These are phyloP conservation scores for Tachina grossa DNA, from an alignment of 2,888 invertebrate genomes.

Conservation along the genomic window DNA sequence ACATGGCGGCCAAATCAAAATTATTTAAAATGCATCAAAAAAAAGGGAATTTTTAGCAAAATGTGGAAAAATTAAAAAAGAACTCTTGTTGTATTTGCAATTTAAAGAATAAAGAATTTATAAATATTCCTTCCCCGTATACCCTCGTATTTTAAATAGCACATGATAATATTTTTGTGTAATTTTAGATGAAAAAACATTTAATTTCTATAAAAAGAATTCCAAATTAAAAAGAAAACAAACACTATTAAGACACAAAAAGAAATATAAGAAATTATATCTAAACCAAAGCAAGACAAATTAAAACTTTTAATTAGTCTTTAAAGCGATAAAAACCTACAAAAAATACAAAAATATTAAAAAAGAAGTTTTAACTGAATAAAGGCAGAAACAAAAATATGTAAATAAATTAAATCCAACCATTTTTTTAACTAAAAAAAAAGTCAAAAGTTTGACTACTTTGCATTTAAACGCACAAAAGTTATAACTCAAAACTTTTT, in stretches of 20 bases:
- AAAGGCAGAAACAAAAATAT: neutral
- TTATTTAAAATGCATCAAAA: neutral
- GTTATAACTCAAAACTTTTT: constrained; percentile 27
- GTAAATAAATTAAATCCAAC: constrained; percentile 20
- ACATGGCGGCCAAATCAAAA: neutral
- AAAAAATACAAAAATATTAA: neutral
- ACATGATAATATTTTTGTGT: neutral
- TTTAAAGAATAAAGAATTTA: too few relatives aligned
- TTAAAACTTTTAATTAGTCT: constrained; percentile 70
- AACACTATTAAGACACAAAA: constrained; percentile 12
- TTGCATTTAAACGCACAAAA: neutral
- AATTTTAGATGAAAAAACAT: constrained; percentile 1
- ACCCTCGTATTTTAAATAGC: neutral
- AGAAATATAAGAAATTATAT: neutral
- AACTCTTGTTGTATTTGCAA: too few relatives aligned
- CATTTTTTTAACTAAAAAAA: constrained; percentile 38
- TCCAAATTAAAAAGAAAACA: constrained; percentile 30
- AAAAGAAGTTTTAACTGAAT: neutral
- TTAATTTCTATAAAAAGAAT: constrained; percentile 12
- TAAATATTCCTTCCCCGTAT: neutral
- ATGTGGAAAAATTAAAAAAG: too few relatives aligned
- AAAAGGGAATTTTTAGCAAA: neutral
- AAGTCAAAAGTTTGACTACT: constrained; percentile 22
- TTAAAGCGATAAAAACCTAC: constrained; percentile 51
- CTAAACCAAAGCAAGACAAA: constrained; percentile 47